These are phyloP conservation scores for Merops nubicus DNA, from an alignment of 2,113 vertebrate genomes.

Conservation along the genomic window DNA sequence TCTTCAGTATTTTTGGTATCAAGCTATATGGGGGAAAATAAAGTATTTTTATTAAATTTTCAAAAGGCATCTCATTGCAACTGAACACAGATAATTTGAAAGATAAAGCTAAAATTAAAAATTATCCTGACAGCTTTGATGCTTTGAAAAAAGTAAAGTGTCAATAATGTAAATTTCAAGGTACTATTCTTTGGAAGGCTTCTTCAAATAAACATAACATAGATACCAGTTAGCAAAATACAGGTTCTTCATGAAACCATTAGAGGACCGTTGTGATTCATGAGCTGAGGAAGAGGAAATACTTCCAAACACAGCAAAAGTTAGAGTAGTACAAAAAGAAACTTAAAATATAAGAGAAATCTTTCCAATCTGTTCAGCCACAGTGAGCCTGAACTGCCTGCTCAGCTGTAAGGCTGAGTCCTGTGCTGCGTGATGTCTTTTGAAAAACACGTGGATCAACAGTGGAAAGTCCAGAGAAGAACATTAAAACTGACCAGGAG, in stretches of 20 bases:
- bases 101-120: not conserved
- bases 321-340: not conserved
- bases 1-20: not conserved
- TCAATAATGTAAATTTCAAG: not conserved
- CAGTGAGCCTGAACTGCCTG: fast-evolving
- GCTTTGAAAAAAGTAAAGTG: not conserved
- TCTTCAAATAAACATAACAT: not conserved
- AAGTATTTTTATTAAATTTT: not conserved
- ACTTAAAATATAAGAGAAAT: not conserved
- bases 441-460: not conserved
- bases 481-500: not conserved
- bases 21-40: not conserved
- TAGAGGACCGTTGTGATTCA: not conserved
- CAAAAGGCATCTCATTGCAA: not conserved
- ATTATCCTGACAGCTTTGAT: not conserved
- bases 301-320: not conserved
- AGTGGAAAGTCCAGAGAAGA: not conserved
- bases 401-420: not conserved
- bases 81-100: not conserved
- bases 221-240: not conserved
- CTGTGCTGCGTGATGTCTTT: not conserved
- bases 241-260: not conserved
- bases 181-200: not conserved
- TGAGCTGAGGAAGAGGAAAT: not conserved
- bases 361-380: not conserved